Evolutionary conservation across 1,140 invertebrate species (phyloP).

Genomic region (Octopus bimaculoides): DNA sequence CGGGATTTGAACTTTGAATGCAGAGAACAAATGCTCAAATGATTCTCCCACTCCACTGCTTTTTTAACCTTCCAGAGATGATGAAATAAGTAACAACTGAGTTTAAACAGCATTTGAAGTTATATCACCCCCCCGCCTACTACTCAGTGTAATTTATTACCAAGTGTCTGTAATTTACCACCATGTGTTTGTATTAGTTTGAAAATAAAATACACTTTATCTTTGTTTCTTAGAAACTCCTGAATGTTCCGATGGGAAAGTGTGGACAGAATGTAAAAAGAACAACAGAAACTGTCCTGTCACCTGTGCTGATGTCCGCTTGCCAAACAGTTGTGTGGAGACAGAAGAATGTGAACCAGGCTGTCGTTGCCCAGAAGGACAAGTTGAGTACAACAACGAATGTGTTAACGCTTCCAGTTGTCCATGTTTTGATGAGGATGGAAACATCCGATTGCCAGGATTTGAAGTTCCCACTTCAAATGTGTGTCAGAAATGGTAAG

Average conservation of each 20-base stretch:
- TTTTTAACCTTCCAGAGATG: no score
- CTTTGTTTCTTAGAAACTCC: no score
- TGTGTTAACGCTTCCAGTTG: slow-evolving; percentile 13
- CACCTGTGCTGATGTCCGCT: slow-evolving; percentile 15
- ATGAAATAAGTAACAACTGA: no score
- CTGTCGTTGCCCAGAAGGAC: slow-evolving; percentile 18
- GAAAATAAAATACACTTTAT: no score
- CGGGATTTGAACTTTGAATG: no score
- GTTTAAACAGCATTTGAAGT: no score
- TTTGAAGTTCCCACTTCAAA: not conserved
- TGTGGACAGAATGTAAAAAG: not conserved
- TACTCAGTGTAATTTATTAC: no score
- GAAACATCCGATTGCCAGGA: not conserved
- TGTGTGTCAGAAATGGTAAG: not conserved
- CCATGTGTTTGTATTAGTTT: no score
- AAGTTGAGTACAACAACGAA: slow-evolving; percentile 11
- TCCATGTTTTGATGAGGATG: slow-evolving; percentile 20
- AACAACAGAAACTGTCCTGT: slow-evolving; percentile 3
- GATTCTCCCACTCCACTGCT: no score
- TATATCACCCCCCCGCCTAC: no score
- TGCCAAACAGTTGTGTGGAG: slow-evolving; percentile 15
- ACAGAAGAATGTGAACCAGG: slow-evolving; percentile 18
- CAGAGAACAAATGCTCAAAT: no score
- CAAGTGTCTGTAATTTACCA: no score
- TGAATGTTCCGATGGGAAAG: not conserved